These are phyloP conservation scores for Ardeotis arabs DNA, from an alignment of 2,113 vertebrate species.

Conservation along the genomic window DNA sequence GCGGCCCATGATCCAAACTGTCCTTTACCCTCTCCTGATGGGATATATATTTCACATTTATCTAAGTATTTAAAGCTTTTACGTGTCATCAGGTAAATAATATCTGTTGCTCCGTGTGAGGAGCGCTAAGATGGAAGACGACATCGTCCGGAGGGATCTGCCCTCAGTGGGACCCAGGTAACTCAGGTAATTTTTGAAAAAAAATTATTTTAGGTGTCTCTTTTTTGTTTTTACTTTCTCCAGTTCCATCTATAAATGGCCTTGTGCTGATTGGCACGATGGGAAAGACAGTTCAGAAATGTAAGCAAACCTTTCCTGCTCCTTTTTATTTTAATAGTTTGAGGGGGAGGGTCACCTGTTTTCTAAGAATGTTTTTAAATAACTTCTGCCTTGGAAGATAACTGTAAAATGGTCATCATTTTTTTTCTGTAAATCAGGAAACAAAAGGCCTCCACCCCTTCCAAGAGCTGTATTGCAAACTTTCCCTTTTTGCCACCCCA, in stretches of 20 bases:
- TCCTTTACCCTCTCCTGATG: neutral
- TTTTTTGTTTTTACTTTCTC: neutral
- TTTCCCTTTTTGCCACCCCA: slow-evolving; percentile 23
- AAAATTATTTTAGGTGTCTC: neutral
- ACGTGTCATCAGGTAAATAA: neutral
- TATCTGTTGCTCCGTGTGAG: neutral
- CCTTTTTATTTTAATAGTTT: neutral
- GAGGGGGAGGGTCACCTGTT: neutral
- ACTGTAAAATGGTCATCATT: neutral
- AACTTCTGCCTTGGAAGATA: slow-evolving; percentile 23
- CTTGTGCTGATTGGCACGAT: neutral
- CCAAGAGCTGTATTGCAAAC: slow-evolving; percentile 2
- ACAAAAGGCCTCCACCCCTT: slow-evolving; percentile 34
- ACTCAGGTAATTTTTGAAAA: neutral
- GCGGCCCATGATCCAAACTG: neutral
- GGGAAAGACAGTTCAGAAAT: neutral
- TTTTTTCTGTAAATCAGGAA: slow-evolving; percentile 23
- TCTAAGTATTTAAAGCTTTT: neutral
- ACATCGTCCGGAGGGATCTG: neutral
- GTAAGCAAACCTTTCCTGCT: slow-evolving; percentile 37
- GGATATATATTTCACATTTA: neutral
- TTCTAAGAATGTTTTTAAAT: slow-evolving; percentile 48
- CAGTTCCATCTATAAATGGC: neutral
- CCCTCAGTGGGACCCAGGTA: neutral
- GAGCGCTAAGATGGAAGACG: neutral